Evolutionary conservation across 2,888 invertebrate species (phyloP), one percentile per base, ranked within the genome.

Genomic region (Eumerus sabulonum): DNA sequence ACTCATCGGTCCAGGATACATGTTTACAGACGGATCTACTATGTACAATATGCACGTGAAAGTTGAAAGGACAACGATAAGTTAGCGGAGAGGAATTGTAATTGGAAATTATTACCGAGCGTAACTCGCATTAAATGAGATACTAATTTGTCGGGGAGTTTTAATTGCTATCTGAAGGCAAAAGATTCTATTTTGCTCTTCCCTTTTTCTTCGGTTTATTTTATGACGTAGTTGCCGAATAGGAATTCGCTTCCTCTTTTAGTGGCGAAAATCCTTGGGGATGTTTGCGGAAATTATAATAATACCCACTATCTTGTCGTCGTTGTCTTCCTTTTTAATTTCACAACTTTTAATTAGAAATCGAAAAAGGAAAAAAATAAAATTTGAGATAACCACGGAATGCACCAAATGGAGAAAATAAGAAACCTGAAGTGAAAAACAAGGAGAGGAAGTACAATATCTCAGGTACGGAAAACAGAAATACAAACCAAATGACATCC

Each of bases 321-420:
- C 50, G 45, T 57, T 63, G 9, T 57, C 59, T 27, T 27, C 9
- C 51, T 64, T 77, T 79, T 79, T 73, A 79, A 73, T 79, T 63
- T 68, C 36, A 27, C 68, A 79, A 79, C 63, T 79, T 79, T 77
- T 73, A 79, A 79, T 79, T 79, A 73, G 63, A 79, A 79, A 68
- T 73, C 51, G 36, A 72, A 50, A 62, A 38, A 72, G 36, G 42
- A 27, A 18, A 5, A 14, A 12, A 19, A 9, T 13, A 7, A 54
- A 18, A 51, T 4, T 13, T 35, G 35, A 54, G 40, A 18, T 13
- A 18, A 38, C 3, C 44, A 5, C 19, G 42, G 5, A 16, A 2
- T 36, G 45, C 19, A n/a, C 13, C 53, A 48, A 14, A 45, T 12
- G 17, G 12, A 38, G 38, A 27, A 36, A 17, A 74, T 44, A 36